These are phyloP conservation scores for Uropetala carovei DNA, from an alignment of 2,888 invertebrate species.

Conservation along the genomic window DNA sequence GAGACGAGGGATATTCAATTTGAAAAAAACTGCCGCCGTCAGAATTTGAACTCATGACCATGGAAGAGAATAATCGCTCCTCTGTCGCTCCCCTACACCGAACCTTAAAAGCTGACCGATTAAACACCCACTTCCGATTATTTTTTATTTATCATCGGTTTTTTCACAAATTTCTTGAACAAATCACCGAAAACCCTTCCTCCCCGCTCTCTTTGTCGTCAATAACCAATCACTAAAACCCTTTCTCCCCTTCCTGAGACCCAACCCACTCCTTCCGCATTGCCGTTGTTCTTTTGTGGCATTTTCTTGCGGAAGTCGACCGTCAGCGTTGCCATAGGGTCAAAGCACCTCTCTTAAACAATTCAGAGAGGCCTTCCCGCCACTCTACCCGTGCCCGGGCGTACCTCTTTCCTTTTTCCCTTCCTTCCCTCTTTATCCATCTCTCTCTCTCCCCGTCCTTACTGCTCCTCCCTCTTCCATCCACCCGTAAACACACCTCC, in stretches of 20 bases:
- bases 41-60: too few relatives aligned
- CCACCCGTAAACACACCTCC: background rate
- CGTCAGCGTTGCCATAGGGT: background rate
- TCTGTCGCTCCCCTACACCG: too few relatives aligned
- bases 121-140: too few relatives aligned
- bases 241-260: background rate
- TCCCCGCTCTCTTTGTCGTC: background rate
- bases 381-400: background rate
- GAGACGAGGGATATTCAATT: too few relatives aligned
- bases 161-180: background rate
- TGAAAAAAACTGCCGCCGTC: too few relatives aligned
- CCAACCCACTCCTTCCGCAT: background rate
- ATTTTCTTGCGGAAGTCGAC: background rate
- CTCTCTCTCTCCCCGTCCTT: too few relatives aligned
- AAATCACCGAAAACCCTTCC: background rate
- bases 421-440: background rate
- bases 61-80: too few relatives aligned
- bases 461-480: background rate
- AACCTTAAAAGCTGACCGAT: too few relatives aligned
- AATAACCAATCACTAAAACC: background rate
- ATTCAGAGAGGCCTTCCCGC: background rate
- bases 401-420: background rate
- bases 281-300: background rate
- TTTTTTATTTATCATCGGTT: too few relatives aligned
- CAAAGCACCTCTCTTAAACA: slow-evolving; percentile 13